These are phyloP conservation scores for Sebastes matsubarae DNA, from an alignment of 2,797 vertebrate genomes.

Conservation along the genomic window DNA sequence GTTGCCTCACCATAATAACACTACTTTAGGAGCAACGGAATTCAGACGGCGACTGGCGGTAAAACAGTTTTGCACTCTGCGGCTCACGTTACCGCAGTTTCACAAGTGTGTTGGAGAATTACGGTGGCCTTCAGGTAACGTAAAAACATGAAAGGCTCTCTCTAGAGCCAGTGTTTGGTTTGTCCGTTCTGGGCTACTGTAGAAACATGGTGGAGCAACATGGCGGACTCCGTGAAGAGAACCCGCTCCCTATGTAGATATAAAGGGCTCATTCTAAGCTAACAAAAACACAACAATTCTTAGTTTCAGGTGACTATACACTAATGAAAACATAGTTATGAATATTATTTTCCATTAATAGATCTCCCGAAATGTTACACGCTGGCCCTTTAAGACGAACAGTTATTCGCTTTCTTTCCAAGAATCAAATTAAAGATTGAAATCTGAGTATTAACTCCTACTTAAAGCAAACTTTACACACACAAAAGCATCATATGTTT, in stretches of 20 bases:
- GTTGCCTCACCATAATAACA: neutral
- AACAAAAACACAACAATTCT: neutral
- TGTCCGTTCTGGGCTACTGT: neutral
- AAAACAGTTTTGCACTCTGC: neutral
- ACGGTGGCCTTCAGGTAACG: neutral
- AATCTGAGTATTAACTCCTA: neutral
- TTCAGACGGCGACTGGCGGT: neutral
- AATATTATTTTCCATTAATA: no score
- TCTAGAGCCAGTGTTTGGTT: neutral
- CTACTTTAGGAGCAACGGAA: neutral
- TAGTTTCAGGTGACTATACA: neutral
- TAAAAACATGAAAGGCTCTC: neutral
- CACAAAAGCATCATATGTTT: neutral
- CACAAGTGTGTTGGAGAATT: neutral
- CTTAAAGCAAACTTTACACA: neutral
- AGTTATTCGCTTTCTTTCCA: no score
- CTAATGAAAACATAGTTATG: neutral
- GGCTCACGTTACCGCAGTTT: neutral
- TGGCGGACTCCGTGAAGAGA: fast-evolving
- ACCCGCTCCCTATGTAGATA: neutral
- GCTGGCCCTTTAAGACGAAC: no score
- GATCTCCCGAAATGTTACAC: no score
- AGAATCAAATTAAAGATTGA: neutral
- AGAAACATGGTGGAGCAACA: neutral
- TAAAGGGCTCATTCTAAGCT: no score